Base-by-base conservation (phyloP, 2,113 vertebrate genomes). In the Calypte anna region DNA sequence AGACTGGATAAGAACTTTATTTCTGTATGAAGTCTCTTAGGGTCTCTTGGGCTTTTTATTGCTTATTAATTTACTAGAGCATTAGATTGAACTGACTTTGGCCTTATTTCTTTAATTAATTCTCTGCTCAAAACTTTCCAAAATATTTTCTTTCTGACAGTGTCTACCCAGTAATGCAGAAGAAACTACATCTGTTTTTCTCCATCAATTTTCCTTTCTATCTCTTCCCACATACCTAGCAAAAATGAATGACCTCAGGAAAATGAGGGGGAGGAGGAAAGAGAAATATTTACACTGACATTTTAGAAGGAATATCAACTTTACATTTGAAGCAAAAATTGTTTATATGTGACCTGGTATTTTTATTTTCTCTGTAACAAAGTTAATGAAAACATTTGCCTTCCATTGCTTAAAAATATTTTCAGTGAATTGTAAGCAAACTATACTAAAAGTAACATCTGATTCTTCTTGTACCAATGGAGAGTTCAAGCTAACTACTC, bases 401-500 rank as follows among this genome's bases (percentile, higher is more conserved):
- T 69, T 74, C 17, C 8, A 53, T 55, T 54, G 36, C 24, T 82
- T 73, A 72, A 75, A 66, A 84, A 40, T 58, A 80, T 15, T 43
- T 80, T 63, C 31, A 88, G 51, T 1, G 3, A 62, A 62, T 48
- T 86, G 33, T 70, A 77, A 78, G 17, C 17, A 87, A 90, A 91
- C 38, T 0, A 58, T 82, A 84, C 64, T 72, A 86, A 91, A 92
- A 79, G 44, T 10, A 93, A 79, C 59, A 38, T 87, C 51, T 88
- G 55, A 88, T 70, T 93, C 89, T 94, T 84, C 81, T 68, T 76
- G 40, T 82, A 79, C 24, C 62, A 58, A 58, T 46, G 55, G 33
- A 91, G 95, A 94, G 91, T 86, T 88, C 62, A 95, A 50, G 74
- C 30, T 89, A 79, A 46, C 43, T 81, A 40, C 79, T 82, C 96